Base-by-base conservation (phyloP, 2,113 vertebrate genomes). In the Rallus limicola region DNA sequence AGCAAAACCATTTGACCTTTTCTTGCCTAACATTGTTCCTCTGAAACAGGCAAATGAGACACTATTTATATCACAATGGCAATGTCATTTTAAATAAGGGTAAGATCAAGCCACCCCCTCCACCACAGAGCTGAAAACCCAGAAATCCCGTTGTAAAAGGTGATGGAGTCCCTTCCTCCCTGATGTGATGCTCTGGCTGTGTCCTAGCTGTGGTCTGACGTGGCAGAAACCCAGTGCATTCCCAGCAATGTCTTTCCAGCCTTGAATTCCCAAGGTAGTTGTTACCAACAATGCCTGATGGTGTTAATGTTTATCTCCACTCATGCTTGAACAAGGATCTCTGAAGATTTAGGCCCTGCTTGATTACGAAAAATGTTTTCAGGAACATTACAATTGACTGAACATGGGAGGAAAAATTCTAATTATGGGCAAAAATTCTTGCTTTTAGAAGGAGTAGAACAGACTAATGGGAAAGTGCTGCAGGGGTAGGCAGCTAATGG, bases 1-100 rank as follows among this genome's bases (percentile, higher is more conserved):
- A 80, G 72, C 65, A 85, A 95, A 98, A 86, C 58, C 79, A 65
- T 33, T 97, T 96, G 93, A 95, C 95, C 95, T 96, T 95, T 96
- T 92, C 82, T 88, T 82, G 88, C 62, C 83, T 93, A 91, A 93
- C 89, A 42, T 46, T 91, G 86, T 91, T 91, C 62, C 65, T 95
- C 59, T 53, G 88, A 94, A 96, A 92, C 90, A 93, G 89, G 80
- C 87, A 95, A 93, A 92, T 84, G 79, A 85, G 87, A 96, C 93
- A 75, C 93, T 97, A 93, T 95, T 97, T 97, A 79, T 95, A 92
- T 90, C 78, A 48, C 91, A 56, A 68, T 71, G 83, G 70, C 67
- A 91, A 5, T 91, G 88, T 93, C 79, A 88, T 76, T 65, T 91
- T 96, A 82, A 92, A 83, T 90, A 55, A 90, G 92, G 67, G 71